Conservation (phyloP, 2,797 vertebrate genomes). For the Leontopithecus rosalia region DNA sequence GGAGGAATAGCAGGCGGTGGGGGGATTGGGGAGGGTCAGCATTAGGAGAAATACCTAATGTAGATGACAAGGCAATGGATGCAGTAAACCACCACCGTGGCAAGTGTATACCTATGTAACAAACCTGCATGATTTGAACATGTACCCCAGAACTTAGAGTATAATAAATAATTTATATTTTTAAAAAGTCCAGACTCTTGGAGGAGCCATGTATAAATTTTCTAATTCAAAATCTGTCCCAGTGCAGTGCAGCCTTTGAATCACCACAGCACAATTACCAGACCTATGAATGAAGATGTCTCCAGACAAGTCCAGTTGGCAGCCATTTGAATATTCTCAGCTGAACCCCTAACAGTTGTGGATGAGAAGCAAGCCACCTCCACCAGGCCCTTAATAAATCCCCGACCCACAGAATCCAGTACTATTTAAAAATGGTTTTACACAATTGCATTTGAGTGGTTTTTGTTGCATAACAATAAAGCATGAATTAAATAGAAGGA, state of each 20-base stretch:
- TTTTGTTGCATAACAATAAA: background rate
- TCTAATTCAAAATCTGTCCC: background rate
- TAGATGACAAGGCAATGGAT: too few species aligned
- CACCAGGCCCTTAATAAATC: too few species aligned
- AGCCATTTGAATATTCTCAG: background rate
- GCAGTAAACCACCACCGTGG: too few species aligned
- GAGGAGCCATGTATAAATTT: too few species aligned
- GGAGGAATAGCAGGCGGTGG: too few species aligned
- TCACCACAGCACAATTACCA: background rate
- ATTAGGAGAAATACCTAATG: too few species aligned
- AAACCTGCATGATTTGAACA: too few species aligned
- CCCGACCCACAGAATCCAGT: background rate
- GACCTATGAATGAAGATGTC: background rate
- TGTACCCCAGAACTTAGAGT: too few species aligned
- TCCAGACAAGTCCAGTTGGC: background rate
- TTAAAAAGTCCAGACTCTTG: background rate
- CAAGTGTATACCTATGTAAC: too few species aligned
- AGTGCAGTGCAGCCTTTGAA: accelerated
- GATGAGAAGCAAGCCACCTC: background rate
- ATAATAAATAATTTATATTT: too few species aligned
- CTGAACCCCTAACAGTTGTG: background rate
- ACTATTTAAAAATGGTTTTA: background rate
- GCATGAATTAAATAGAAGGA: background rate
- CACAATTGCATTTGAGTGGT: background rate
- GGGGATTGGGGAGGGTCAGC: too few species aligned